Percentiles rank a stretch among this genome's conserved stretches.
phyloP scores from a whole-genome alignment of 2,888 invertebrate species.

The Osedax frankpressi region DNA sequence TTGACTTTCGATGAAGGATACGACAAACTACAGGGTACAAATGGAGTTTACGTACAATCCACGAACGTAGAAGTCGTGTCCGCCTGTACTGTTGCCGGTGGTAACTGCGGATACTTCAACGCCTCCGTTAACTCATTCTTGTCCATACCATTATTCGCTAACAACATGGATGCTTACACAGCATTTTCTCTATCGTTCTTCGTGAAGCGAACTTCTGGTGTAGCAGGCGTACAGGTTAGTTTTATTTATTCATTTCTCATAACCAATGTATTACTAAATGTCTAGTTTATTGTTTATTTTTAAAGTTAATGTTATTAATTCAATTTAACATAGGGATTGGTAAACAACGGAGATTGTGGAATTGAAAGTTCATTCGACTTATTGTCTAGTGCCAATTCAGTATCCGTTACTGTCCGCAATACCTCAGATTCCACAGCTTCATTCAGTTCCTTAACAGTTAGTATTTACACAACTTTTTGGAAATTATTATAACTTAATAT shows the following conservation, averaged over 20 bases:
- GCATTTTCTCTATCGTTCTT: not conserved
- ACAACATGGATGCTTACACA: not conserved
- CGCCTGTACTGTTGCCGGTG: not conserved
- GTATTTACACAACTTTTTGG: no score
- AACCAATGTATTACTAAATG: no score
- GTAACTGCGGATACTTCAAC: slow-evolving; percentile 13
- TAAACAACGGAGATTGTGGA: not conserved
- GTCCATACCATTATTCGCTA: not conserved
- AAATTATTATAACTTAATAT: no score
- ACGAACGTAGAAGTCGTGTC: not conserved
- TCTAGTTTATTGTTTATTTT: no score
- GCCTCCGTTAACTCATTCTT: not conserved
- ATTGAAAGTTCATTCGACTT: not conserved
- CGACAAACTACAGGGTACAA: not conserved
- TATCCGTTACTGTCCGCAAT: no score
- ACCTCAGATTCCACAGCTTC: no score
- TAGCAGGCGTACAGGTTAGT: not conserved
- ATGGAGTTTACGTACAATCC: not conserved
- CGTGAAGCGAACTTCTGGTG: not conserved
- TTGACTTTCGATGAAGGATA: not conserved
- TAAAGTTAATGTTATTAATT: no score
- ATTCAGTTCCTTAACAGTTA: no score
- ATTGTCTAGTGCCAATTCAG: not conserved
- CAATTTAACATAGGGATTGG: no score
- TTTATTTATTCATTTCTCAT: no score